Evolutionary conservation across 2,888 invertebrate genomes (phyloP).

Genomic region (Microplitis manilae): DNA sequence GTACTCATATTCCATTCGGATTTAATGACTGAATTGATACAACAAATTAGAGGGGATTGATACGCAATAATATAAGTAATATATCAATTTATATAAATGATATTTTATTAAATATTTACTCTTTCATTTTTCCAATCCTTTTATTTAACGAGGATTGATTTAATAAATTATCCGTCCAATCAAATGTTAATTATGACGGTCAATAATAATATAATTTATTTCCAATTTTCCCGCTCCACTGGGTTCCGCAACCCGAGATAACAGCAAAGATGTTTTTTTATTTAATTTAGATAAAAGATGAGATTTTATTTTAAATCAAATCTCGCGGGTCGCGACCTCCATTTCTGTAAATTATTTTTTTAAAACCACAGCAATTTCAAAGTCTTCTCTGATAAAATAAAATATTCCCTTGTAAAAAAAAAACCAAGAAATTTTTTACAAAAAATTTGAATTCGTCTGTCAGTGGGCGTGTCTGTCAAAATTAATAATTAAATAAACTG

Average conservation of each 20-base stretch:
- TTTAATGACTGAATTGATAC: background rate
- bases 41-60: constrained; percentile 12
- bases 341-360: background rate
- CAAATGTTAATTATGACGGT: constrained; percentile 44
- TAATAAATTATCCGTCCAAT: constrained; percentile 13
- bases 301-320: background rate
- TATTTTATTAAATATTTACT: too few species aligned
- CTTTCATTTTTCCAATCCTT: background rate
- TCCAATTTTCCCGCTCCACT: constrained; percentile 21
- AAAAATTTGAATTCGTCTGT: too few species aligned
- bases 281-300: too few species aligned
- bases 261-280: too few species aligned
- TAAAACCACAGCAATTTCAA: too few species aligned
- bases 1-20: background rate
- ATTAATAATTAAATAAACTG: too few species aligned
- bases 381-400: too few species aligned
- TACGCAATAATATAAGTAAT: background rate
- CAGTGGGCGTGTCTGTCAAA: too few species aligned
- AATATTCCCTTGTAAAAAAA: too few species aligned
- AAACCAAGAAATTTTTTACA: too few species aligned
- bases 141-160: background rate
- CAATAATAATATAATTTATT: constrained; percentile 22
- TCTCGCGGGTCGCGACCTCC: too few species aligned
- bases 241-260: background rate
- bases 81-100: too few species aligned